Conservation (phyloP, 2,888 invertebrate genomes). For the Troglohyphantes excavatus region DNA sequence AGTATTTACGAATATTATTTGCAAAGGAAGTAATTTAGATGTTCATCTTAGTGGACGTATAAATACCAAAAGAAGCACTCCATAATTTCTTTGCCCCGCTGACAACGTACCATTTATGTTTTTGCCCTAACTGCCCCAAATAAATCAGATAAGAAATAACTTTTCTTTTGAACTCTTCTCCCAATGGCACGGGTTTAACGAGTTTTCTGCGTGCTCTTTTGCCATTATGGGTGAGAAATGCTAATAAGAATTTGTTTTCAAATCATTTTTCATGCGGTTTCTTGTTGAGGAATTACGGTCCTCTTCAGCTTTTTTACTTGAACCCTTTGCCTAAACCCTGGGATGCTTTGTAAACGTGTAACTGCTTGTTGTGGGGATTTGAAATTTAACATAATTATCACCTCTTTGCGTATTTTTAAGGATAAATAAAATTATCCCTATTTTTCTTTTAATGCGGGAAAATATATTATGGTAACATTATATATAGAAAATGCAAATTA, state of each 20-base stretch:
- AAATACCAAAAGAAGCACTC: background rate
- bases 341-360: background rate
- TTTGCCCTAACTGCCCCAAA: background rate
- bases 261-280: conserved; percentile 18
- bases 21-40: background rate
- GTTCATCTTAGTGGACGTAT: background rate
- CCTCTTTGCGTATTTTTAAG: too few relatives aligned
- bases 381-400: background rate
- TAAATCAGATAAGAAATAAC: background rate
- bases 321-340: background rate
- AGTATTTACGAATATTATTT: background rate
- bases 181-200: background rate
- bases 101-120: background rate
- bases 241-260: conserved; percentile 33
- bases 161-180: background rate
- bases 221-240: conserved; percentile 17
- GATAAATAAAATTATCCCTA: too few relatives aligned
- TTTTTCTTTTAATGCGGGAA: too few relatives aligned
- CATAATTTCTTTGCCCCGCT: background rate
- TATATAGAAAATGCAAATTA: too few relatives aligned
- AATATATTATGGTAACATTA: too few relatives aligned
- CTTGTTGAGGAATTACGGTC: background rate
- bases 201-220: conserved; percentile 17
- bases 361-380: background rate
- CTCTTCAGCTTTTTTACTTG: background rate